Conservation (phyloP, 2,113 vertebrate genomes). For the Dascyllus trimaculatus region DNA sequence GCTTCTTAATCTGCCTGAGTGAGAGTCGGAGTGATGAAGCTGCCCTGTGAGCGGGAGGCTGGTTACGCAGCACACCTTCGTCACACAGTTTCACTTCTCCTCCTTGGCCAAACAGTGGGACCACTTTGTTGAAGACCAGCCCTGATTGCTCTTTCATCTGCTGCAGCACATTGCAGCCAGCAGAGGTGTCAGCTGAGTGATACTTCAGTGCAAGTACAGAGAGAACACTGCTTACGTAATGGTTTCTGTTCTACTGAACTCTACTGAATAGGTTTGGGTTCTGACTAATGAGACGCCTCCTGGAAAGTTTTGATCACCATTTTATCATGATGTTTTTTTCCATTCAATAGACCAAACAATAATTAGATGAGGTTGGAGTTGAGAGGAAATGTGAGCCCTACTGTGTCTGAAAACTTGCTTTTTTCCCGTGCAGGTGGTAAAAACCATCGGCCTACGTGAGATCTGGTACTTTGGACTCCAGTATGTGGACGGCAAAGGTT, state of each 20-base stretch:
- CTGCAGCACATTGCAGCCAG: not conserved
- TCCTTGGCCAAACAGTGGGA: slow-evolving; percentile 46
- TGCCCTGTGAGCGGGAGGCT: too few species aligned
- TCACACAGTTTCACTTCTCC: slow-evolving; percentile 43
- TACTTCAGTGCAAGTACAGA: not conserved
- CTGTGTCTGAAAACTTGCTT: not conserved
- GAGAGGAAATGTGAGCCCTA: not conserved
- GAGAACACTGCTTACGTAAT: not conserved
- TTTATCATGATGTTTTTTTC: too few species aligned
- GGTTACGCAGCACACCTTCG: slow-evolving; percentile 54
- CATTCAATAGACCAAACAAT: not conserved
- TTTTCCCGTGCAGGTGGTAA: slow-evolving; percentile 90
- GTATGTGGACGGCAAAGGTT: slow-evolving; percentile 93
- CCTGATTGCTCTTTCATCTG: not conserved
- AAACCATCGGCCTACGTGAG: slow-evolving; percentile 95
- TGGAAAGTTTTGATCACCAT: not conserved
- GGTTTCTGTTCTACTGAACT: too few species aligned
- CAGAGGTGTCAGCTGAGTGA: not conserved
- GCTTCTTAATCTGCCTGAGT: too few species aligned
- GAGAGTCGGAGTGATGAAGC: too few species aligned
- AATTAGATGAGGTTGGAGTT: too few species aligned
- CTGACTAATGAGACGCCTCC: not conserved
- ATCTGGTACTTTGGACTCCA: slow-evolving; percentile 98
- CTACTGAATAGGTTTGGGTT: too few species aligned
- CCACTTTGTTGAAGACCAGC: slow-evolving; percentile 33